phyloP scores from a whole-genome alignment of 2,888 invertebrate species.

The Perithous albicinctus region DNA sequence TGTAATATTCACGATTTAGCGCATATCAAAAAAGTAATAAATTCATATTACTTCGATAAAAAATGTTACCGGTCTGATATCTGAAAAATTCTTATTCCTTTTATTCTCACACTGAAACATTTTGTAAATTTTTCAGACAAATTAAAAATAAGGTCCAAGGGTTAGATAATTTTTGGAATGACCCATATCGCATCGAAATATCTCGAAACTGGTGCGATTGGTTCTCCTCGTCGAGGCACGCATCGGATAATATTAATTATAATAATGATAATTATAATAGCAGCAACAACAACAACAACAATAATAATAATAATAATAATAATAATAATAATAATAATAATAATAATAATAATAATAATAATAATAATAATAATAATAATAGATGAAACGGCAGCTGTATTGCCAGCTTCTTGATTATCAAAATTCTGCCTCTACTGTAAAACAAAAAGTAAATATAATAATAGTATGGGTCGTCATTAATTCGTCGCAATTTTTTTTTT shows the following conservation, averaged over 20 bases:
- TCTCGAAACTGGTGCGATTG: constrained; percentile 37
- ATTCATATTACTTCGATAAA: no score
- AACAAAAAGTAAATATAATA: neutral
- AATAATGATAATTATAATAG: neutral
- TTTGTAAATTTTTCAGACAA: no score
- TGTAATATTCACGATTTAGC: no score
- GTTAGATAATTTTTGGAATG: no score
- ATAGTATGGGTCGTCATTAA: neutral
- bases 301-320: neutral
- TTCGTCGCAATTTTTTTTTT: constrained; percentile 25
- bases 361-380: neutral
- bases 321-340: neutral
- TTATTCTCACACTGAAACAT: no score
- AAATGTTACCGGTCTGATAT: no score
- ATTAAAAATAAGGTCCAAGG: no score
- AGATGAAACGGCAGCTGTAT: neutral
- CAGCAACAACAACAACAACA: neutral
- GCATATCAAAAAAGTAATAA: no score
- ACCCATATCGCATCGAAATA: constrained; percentile 20
- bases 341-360: neutral
- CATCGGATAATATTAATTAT: neutral
- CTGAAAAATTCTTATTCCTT: no score
- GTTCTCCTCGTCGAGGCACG: constrained; percentile 39
- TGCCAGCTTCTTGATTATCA: constrained; percentile 28
- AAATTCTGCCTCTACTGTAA: constrained; percentile 31